A percentile compares a stretch with the other conserved stretches of the same genome.
Evolutionary conservation across 2,113 vertebrate genomes (phyloP).

Genomic region (Dicerorhinus sumatrensis): DNA sequence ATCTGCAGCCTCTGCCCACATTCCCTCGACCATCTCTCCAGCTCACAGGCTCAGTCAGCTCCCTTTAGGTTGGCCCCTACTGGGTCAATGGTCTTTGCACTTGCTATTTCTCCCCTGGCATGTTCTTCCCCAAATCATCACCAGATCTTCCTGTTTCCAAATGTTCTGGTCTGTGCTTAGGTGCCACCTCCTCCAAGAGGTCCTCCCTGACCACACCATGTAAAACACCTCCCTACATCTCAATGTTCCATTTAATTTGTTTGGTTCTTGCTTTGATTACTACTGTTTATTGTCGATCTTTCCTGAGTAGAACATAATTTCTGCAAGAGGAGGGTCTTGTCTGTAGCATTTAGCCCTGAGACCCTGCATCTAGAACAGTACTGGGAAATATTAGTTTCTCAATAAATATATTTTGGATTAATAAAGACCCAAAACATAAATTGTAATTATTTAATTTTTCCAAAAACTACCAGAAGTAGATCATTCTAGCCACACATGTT

Average conservation of each 20-base stretch:
- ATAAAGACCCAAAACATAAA: not conserved
- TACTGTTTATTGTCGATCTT: not conserved
- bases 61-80: no score
- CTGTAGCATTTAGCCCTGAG: not conserved
- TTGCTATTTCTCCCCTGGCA: not conserved
- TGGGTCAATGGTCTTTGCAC: no score
- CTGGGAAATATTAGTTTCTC: not conserved
- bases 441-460: not conserved
- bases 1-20: accelerated
- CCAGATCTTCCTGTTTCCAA: not conserved
- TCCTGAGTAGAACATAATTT: not conserved
- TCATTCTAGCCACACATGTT: not conserved
- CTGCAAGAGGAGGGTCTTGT: not conserved
- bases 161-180: not conserved
- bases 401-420: not conserved
- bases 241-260: no score
- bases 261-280: not conserved
- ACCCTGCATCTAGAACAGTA: not conserved
- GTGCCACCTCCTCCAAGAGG: no score
- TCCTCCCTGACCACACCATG: accelerated
- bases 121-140: no score
- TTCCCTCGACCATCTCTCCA: not conserved
- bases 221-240: not conserved
- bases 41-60: not conserved
- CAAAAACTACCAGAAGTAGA: not conserved